Percentiles rank a stretch among this genome's conserved stretches.
Conservation (phyloP, 2,113 vertebrate species). For the Pteruthius melanotis region DNA sequence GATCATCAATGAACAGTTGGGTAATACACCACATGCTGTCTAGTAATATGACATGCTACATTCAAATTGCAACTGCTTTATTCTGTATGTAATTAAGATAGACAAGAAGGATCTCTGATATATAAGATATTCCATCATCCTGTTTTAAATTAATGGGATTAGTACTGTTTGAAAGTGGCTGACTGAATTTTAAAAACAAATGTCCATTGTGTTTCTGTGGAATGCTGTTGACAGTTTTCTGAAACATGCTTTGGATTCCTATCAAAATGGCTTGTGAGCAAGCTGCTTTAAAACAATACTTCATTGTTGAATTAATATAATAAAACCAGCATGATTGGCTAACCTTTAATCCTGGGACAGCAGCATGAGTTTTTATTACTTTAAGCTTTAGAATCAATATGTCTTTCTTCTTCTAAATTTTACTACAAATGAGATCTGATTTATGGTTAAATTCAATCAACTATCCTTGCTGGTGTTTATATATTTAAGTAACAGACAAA, state of each 20-base stretch:
- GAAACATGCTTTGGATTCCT: constrained; percentile 81
- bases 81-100: constrained; percentile 32
- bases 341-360: constrained; percentile 72
- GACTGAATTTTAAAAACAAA: constrained; percentile 67
- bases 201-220: constrained; percentile 72
- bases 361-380: constrained; percentile 48
- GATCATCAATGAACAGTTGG: neutral
- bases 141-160: constrained; percentile 61
- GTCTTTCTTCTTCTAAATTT: neutral
- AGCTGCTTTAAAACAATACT: constrained; percentile 75
- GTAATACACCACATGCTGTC: constrained; percentile 1
- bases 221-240: constrained; percentile 78
- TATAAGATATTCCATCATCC: constrained; percentile 32
- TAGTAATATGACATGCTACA: neutral
- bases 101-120: constrained; percentile 20
- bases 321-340: constrained; percentile 71
- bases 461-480: neutral
- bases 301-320: constrained; percentile 74
- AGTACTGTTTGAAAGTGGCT: constrained; percentile 52
- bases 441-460: neutral
- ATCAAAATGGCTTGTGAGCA: constrained; percentile 73
- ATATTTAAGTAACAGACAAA: neutral
- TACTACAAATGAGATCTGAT: constrained; percentile 14
- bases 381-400: constrained; percentile 42
- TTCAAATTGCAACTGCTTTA: constrained; percentile 41